Evolutionary conservation across 2,113 vertebrate genomes (phyloP), one percentile per base, ranked within the genome.

Genomic region (Phyllostomus hastatus): DNA sequence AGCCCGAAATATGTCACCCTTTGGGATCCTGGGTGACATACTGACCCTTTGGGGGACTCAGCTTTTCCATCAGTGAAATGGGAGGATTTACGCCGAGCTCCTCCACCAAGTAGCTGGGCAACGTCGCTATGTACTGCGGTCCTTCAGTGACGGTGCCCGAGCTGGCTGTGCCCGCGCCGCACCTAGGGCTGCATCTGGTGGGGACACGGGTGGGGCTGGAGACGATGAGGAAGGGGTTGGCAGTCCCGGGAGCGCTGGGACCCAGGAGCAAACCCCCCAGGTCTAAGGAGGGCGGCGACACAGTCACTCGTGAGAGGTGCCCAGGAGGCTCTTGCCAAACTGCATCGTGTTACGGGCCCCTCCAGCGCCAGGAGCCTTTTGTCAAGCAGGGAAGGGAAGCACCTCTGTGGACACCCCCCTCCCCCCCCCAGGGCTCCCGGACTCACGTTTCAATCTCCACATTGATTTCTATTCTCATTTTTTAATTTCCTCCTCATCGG

Each of bases 401-500:
- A n/a, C 86, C 46, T 35, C 83, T 73, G n/a, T 38, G 11, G 70
- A 22, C 26, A 48, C 69, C 26, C 17, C 38, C 3, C 38, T n/a
- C 38, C 38, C 38, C 38, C 3, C 85, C 80, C 84, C 79, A 91
- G 83, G 73, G 93, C 89, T 95, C 50, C 10, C 50, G 15, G 80
- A 61, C 93, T 98, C 95, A 10, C 14, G 76, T 98, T 97, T 98
- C 97, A 59, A 79, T 94, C 75, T 88, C 84, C 88, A 61, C 89
- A 28, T 83, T 82, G 86, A 93, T 94, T 96, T 94, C 94, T 84
- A 6, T 95, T 94, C 93, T 94, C 43, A 38, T 81, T 89, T 95
- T 91, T 94, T 97, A 97, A 97, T 96, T 97, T 97, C 95, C 97
- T 97, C 66, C 96, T 97, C 97, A 93, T 95, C 76, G 43, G 24